Base-by-base conservation (phyloP, 2,797 vertebrate genomes). In the Sparus aurata region DNA sequence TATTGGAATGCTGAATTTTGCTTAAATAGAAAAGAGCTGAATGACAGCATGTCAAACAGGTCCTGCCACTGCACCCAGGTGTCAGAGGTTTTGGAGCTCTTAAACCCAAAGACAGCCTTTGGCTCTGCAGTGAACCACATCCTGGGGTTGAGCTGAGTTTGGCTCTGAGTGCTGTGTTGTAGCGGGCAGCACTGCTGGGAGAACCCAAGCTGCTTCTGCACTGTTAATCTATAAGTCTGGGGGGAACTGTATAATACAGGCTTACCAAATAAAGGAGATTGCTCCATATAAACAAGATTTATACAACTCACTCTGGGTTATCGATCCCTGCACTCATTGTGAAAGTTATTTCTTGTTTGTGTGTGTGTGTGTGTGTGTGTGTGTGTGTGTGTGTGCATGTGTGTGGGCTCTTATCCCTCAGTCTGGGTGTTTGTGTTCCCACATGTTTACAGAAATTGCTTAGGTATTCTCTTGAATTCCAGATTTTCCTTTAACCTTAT, bases 221-320 rank as follows among this genome's bases (percentile, higher is more conserved):
- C 67, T 34, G 65, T 76, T 87, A 86, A 89, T 91, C 73, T 85
- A 81, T 59, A 80, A 74, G 83, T 90, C 90, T 91, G 88, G 85
- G 68, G 92, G 92, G 93, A 89, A 89, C 89, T 75, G 89, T 92
- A 93, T 91, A 92, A 93, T 58, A 91, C 82, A 74, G 80, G 53
- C 87, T 89, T 82, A 83, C 84, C 87, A 91, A 94, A 93, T 94
- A 91, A 94, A 95, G 86, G 50, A 87, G 82, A 89, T 90, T 92
- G 90, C 77, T 73, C 41, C 91, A 85, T 91, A 93, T 90, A 90
- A 92, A 92, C 69, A 90, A 93, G 94, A 95, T 95, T 95, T 95
- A 95, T 92, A 88, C 85, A 79, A 85, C 75, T 90, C 87, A 85
- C 88, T 90, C 79, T 77, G 78, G 72, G 71, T 80, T 92, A 95